Base-by-base conservation (phyloP, 2,797 vertebrate genomes). In the Apodemus agrarius region DNA sequence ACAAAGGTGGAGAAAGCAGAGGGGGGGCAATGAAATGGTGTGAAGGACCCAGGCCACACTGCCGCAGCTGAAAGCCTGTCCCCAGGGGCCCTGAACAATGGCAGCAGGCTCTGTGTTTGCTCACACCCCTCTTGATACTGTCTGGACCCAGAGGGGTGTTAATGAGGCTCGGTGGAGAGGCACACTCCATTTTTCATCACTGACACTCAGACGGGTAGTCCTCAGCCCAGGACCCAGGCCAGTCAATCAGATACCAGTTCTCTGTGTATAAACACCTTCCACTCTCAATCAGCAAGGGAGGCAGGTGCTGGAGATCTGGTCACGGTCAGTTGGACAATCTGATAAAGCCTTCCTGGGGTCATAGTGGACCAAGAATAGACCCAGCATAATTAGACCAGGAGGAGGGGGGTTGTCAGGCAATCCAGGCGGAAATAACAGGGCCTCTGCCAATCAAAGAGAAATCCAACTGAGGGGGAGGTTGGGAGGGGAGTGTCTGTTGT, bases 391-490 rank as follows among this genome's bases (percentile, higher is more conserved):
- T 57, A 94, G 91, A 91, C 93, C 59, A 52, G 94, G 97, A 95
- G 1, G 76, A 94, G 96, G 95, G 89, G 74, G 89, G 61, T 75
- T 96, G 97, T 67, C 96, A 93, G 97, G 86, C 87, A 96, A 85
- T 79, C 95, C 91, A 95, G 96, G 95, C 81, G 31, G 97, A 98
- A 97, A 97, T 96, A 96, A 96, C 94, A 76, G 92, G 92, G 96
- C 76, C 72, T 93, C 97, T 98, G 96, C 95, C 96, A 97, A 96
- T 98, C 96, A 98, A 96, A 95, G 93, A 91, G 95, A 98, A 96
- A 96, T 69, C 76, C 97, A 83, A 93, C 90, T 0, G 82, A 93
- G 96, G 92, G 80, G 69, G 57, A 0, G 12, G 74, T 54, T 29
- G 54, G 80, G 95, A 94, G 90, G 83, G 59, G 87, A 76, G 26